Evolutionary conservation across 1,140 invertebrate species (phyloP), one percentile per base, ranked within the genome.

Genomic region (Trissolcus basalis): DNA sequence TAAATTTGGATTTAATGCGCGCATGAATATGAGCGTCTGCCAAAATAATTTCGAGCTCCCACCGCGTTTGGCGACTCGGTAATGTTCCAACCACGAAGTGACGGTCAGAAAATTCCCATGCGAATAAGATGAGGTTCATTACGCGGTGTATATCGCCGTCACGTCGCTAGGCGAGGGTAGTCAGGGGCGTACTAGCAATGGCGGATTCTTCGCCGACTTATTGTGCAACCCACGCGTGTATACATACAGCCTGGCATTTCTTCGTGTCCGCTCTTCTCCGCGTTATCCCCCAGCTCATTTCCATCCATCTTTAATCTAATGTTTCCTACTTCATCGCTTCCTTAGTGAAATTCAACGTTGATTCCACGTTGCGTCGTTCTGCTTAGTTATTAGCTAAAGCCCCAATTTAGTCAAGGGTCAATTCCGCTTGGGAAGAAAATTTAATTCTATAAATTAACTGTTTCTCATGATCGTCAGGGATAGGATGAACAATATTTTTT

Each of bases 121-220:
- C 67, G 65, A 67, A n/a, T n/a, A n/a, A 60, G 61, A 27, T 27
- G 19, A 73, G 83, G 80, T 82, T 83, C 80, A 83, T 85, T 85
- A 81, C 80, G 78, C 79, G 82, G 78, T 73, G 79, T 78, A n/a
- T n/a, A 77, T 78, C 78, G 72, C 76, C 78, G 81, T 81, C 81
- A 81, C 80, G 79, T 83, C 77, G 75, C 65, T 73, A 68, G 80
- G 78, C 77, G 81, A 79, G 80, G 82, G 79, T 83, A 80, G 78
- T 75, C 68, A 74, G 68, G 73, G 77, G 77, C 77, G 77, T 72
- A 64, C 68, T 68, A 71, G 78, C 79, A 78, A 83, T 80, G 77
- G 80, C 79, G 81, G 80, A 78, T 77, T 70, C 63, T 41, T 58
- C 61, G 58, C 39, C 68, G 58, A 67, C 67, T 78, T 27, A 27